Evolutionary conservation across 1,140 invertebrate species (phyloP), one percentile per base, ranked within the genome.

Genomic region (Rhizoglyphus robini): DNA sequence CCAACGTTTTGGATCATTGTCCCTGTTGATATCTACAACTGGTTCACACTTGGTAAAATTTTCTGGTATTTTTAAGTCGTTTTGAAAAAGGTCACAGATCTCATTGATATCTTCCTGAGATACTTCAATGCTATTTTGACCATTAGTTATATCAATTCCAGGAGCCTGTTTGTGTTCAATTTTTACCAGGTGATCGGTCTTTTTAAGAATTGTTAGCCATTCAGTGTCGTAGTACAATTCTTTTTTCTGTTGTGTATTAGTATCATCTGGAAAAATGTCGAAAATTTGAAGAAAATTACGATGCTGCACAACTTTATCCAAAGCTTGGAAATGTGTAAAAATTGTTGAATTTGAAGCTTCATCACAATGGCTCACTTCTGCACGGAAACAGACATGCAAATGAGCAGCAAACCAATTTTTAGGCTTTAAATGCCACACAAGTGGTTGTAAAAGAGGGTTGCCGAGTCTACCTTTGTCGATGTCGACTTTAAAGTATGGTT

Each of bases 361-460:
- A 77, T 70, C 29, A 1, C 18, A 20, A 76, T 93, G 88, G 30
- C 82, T 79, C 11, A 97, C 82, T 4, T 90, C 60, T 4, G 95
- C 95, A 41, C 87, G 82, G 81, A 95, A 99, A 79, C 95, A 91
- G 69, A 88, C 90, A 78, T 99, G 96, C 49, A 99, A 80, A 81
- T 99, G 96, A 49, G 92, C 96, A 54, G 95, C 79, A 79, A 99
- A 99, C 94, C 94, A 99, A 77, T 90, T 93, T 0, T 78, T 77
- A 20, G 96, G 96, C 74, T 88, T 82, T 47, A 98, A 73, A 38
- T 79, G 72, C 57, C 84, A 74, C 1, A 99, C 75, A 15, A 99
- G 74, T 69, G 92, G 86, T 75, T 86, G 83, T 38, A 83, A 81
- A 31, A 90, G 86, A 41, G 83, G 82, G 79, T 87, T 96, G 4